These are phyloP conservation scores for Hoplostethus atlanticus DNA, from an alignment of 2,797 vertebrate genomes.

Conservation along the genomic window DNA sequence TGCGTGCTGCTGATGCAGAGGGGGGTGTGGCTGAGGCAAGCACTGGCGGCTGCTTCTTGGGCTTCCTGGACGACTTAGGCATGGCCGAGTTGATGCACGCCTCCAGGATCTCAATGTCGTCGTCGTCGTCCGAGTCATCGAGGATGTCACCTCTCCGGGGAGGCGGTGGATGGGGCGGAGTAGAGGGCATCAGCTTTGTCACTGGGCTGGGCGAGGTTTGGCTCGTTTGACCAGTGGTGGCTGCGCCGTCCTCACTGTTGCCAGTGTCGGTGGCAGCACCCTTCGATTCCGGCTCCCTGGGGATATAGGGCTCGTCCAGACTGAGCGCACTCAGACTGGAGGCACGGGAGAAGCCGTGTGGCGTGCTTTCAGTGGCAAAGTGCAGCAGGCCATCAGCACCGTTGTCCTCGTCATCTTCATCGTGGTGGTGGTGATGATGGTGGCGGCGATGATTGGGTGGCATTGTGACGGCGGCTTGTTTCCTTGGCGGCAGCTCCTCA, in stretches of 20 bases:
- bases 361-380: constrained; percentile 97
- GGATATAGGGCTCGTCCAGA: constrained; percentile 94
- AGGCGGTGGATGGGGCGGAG: too few species aligned
- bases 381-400: constrained; percentile 90
- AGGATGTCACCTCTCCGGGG: constrained; percentile 42
- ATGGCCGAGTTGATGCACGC: constrained; percentile 99
- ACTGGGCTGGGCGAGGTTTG: too few species aligned
- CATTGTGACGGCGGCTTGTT: too few species aligned
- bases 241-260: too few species aligned
- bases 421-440: too few species aligned
- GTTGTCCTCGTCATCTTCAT: constrained; percentile 53
- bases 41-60: constrained; percentile 60
- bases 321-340: constrained; percentile 97
- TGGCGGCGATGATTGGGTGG: too few species aligned
- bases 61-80: constrained; percentile 97
- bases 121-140: constrained; percentile 93
- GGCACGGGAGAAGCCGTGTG: constrained; percentile 95
- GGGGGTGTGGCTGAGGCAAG: too few species aligned
- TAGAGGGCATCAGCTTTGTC: too few species aligned
- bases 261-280: too few species aligned
- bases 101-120: constrained; percentile 96
- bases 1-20: constrained; percentile 73
- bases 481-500: too few species aligned
- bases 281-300: too few species aligned
- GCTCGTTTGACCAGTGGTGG: too few species aligned